Conservation (phyloP, 2,797 vertebrate genomes). For the Pelodytes ibericus region DNA sequence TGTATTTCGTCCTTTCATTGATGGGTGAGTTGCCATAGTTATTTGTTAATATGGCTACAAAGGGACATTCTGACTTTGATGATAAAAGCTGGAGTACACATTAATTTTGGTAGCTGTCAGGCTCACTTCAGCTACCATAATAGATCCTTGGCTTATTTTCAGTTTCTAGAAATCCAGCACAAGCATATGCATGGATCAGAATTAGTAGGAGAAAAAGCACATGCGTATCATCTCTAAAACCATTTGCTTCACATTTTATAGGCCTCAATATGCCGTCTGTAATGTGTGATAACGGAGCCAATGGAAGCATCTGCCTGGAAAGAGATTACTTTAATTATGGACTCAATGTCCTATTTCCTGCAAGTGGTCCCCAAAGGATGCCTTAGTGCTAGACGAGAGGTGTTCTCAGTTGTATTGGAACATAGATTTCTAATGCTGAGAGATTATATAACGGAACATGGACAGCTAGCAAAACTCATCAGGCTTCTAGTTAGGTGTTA, state of each 20-base stretch:
- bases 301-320: conserved; percentile 79
- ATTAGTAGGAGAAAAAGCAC: conserved; percentile 75
- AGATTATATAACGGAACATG: conserved; percentile 65
- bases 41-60: conserved; percentile 73
- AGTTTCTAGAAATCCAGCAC: conserved; percentile 71
- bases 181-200: conserved; percentile 77
- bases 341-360: conserved; percentile 80
- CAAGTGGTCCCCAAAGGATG: conserved; percentile 75
- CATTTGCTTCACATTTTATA: conserved; percentile 78
- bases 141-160: conserved; percentile 71
- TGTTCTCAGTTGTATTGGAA: conserved; percentile 72
- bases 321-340: conserved; percentile 85
- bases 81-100: conserved; percentile 74
- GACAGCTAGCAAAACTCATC: conserved; percentile 60
- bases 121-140: conserved; percentile 69
- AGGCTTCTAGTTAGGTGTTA: conserved; percentile 55
- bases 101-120: conserved; percentile 75
- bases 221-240: conserved; percentile 75
- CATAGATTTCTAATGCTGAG: conserved; percentile 62
- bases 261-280: conserved; percentile 80
- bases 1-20: conserved; percentile 69
- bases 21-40: conserved; percentile 66
- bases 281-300: conserved; percentile 80
- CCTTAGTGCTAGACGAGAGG: conserved; percentile 69
- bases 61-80: conserved; percentile 70